Evolutionary conservation across 2,113 vertebrate species (phyloP).

Genomic region (Lathamus discolor): DNA sequence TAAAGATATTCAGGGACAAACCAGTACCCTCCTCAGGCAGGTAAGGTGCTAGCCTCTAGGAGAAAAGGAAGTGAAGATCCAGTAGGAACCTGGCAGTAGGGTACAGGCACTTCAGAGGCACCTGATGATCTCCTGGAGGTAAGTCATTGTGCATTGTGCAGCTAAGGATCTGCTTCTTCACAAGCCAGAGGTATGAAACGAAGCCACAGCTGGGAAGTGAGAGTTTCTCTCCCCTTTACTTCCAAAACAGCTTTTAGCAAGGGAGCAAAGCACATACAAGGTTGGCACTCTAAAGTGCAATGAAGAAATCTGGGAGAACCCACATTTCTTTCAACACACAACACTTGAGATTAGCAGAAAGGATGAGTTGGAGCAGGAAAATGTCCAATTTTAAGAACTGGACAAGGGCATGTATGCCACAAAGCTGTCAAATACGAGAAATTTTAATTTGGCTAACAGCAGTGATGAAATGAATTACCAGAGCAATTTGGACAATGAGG

Average conservation of each 20-base stretch:
- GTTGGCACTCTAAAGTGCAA: neutral
- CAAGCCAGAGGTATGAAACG: neutral
- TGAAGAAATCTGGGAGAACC: neutral
- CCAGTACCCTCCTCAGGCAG: neutral
- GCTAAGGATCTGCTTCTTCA: neutral
- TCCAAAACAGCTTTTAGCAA: neutral
- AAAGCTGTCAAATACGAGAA: neutral
- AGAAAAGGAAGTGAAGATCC: neutral
- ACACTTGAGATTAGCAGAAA: neutral
- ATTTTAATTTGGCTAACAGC: neutral
- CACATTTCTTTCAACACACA: neutral
- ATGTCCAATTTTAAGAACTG: neutral
- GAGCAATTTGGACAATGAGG: neutral
- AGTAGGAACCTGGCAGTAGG: neutral
- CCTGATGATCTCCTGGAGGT: neutral
- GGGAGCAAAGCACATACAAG: neutral
- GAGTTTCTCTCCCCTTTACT: neutral
- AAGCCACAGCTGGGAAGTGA: neutral
- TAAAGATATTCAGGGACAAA: neutral
- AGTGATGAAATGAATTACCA: neutral
- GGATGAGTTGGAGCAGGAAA: neutral
- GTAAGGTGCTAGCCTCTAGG: rapidly evolving
- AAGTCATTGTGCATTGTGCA: neutral
- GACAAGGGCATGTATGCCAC: neutral
- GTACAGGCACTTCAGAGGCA: neutral